These are phyloP conservation scores for Cephus runcator DNA, from an alignment of 2,888 invertebrate species.

Conservation along the genomic window DNA sequence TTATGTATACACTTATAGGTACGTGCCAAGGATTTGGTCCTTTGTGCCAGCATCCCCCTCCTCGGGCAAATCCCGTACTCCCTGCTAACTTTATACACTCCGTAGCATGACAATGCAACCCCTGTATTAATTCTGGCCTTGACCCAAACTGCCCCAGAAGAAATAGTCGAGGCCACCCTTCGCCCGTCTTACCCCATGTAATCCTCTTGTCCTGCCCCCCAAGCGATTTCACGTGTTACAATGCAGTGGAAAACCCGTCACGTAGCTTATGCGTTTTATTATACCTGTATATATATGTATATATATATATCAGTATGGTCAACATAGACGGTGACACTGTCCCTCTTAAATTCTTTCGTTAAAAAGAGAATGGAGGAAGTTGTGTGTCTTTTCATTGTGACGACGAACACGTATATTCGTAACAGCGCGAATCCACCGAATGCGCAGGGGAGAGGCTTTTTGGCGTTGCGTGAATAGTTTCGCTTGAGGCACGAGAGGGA, in stretches of 20 bases:
- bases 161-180: neutral
- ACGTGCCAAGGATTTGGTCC: neutral
- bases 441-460: neutral
- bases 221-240: neutral
- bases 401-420: neutral
- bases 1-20: neutral
- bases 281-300: no score
- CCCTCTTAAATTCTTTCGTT: neutral
- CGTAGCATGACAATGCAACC: neutral
- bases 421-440: neutral
- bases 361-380: neutral
- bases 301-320: neutral
- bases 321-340: neutral
- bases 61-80: neutral
- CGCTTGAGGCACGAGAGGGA: neutral
- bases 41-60: neutral
- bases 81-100: neutral
- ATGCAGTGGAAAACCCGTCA: neutral
- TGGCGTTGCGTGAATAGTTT: neutral
- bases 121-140: neutral
- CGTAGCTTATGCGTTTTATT: neutral
- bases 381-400: neutral
- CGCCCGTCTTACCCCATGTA: neutral
- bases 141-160: neutral
- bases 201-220: neutral